Evolutionary conservation across 2,113 vertebrate species (phyloP).

Genomic region (Columba janthina): DNA sequence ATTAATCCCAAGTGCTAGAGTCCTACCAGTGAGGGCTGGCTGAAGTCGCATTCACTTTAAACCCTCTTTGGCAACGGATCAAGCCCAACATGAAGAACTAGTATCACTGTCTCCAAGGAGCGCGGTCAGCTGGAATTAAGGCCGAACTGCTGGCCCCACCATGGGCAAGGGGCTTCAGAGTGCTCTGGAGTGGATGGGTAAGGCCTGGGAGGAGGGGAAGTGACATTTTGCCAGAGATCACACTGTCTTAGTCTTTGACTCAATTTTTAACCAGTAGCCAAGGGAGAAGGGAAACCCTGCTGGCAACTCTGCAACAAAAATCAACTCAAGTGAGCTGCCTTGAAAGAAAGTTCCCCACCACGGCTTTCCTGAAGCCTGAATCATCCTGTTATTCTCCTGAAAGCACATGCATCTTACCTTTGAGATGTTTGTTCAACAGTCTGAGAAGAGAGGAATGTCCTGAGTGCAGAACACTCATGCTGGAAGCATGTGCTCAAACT

Average conservation of each 20-base stretch:
- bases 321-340: neutral
- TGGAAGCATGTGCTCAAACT: neutral
- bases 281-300: neutral
- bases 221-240: neutral
- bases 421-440: neutral
- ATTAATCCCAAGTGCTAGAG: neutral
- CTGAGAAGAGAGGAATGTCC: neutral
- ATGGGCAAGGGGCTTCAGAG: neutral
- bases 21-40: neutral
- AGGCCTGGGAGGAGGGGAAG: neutral
- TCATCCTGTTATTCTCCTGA: neutral
- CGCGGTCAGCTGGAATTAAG: rapidly evolving
- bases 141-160: neutral
- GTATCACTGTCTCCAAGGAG: neutral
- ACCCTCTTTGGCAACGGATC: neutral
- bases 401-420: rapidly evolving
- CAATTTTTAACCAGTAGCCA: neutral
- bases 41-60: neutral
- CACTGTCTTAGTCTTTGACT: neutral
- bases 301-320: neutral
- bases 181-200: too few species aligned
- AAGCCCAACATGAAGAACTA: neutral
- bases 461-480: rapidly evolving
- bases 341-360: too few species aligned
- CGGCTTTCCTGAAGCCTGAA: neutral